A percentile compares a stretch with the other conserved stretches of the same genome.
phyloP scores from a whole-genome alignment of 2,797 vertebrate species.

The Champsocephalus gunnari region DNA sequence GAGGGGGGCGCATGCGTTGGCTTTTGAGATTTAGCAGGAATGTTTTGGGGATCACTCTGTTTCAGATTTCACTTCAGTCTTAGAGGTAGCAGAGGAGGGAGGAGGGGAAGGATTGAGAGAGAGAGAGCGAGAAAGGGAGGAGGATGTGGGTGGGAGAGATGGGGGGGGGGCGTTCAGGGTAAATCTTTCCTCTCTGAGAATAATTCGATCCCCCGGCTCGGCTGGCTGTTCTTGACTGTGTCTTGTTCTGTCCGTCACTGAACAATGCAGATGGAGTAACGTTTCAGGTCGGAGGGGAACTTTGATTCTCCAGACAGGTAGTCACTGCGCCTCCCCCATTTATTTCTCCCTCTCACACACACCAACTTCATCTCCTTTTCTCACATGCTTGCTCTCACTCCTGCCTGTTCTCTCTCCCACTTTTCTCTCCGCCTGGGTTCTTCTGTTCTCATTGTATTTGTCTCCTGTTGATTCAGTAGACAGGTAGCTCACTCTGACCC shows the following conservation, averaged over 20 bases:
- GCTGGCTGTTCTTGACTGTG: conserved; percentile 81
- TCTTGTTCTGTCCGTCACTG: conserved; percentile 86
- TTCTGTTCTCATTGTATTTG: conserved; percentile 56
- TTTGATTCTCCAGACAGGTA: conserved; percentile 86
- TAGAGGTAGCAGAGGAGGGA: conserved; percentile 44
- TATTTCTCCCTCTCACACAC: conserved; percentile 32
- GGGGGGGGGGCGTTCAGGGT: conserved; percentile 57
- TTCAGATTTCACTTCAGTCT: conserved; percentile 72
- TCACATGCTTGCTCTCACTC: conserved; percentile 50
- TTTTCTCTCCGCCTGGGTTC: conserved; percentile 18
- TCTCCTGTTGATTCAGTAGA: conserved; percentile 67
- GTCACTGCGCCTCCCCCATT: conserved; percentile 47
- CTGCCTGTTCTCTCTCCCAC: conserved; percentile 25
- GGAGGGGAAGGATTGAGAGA: conserved; percentile 8
- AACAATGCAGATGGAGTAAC: conserved; percentile 91
- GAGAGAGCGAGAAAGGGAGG: conserved; percentile 23
- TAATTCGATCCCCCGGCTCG: conserved; percentile 79
- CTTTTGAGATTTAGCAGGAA: conserved; percentile 83
- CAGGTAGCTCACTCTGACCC: conserved; percentile 68
- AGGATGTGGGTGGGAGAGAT: conserved; percentile 54
- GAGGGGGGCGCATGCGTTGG: conserved; percentile 40
- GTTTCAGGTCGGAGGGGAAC: conserved; percentile 87
- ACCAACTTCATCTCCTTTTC: conserved; percentile 38
- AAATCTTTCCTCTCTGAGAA: conserved; percentile 81
- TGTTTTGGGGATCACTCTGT: conserved; percentile 78